Evolutionary conservation across 2,888 invertebrate species (phyloP), one percentile per base, ranked within the genome.

Genomic region (Reticulitermes lucifugus): DNA sequence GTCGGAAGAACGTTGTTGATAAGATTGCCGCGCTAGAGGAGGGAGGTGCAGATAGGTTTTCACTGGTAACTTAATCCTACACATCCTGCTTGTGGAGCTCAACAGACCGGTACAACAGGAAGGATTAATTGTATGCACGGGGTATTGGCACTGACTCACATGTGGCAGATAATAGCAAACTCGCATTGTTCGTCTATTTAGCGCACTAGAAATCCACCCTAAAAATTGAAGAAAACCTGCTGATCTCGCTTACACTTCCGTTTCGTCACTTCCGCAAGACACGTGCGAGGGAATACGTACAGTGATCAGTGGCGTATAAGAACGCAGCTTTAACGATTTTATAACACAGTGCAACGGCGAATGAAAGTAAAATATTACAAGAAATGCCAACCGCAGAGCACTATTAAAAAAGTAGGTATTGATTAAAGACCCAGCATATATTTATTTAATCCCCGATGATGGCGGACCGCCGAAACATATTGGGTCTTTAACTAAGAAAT

Each of bases 201-300:
- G 46, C 29, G 51, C 79, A 51, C 79, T 51, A 51, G 79, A 79
- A 51, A 51, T 43, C 79, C 55, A 51, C 79, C 41, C 41, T 21
- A 75, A n/a, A n/a, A 65, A 25, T 21, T 75, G 18, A n/a, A 55
- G 79, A 51, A 51, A 79, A 25, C 79, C 79, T 79, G 79, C 79
- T 25, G 79, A 43, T n/a, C 29, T 43, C 60, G 5, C 46, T 70
- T n/a, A n/a, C 35, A 65, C 81, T 81, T 81, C 81, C 81, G 81
- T 46, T 70, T 43, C 25, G 29, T 59, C 81, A 81, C 81, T 70
- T 81, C 81, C 81, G 81, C 43, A 46, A 46, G 77, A 43, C 77
- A 77, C 77, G 77, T 77, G 77, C n/a, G 43, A n/a, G 9, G 65
- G 25, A 65, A 65, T 65, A 65, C 25, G 3, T n/a, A 12, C 25